phyloP scores from a whole-genome alignment of 2,797 vertebrate genomes.

The Anisognathus igniventris region DNA sequence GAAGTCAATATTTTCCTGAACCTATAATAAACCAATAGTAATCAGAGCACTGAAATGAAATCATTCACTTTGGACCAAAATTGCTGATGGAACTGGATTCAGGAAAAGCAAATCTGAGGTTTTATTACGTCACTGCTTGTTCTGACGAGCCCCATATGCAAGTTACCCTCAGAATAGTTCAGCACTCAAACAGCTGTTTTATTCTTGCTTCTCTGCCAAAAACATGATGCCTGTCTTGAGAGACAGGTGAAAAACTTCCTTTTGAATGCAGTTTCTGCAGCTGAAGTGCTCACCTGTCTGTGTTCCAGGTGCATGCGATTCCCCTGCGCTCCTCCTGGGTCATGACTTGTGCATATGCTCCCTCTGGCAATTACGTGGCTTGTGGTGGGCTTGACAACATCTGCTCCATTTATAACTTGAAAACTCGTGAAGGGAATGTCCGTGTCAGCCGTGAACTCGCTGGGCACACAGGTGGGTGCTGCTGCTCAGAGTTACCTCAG shows the following conservation, averaged over 20 bases:
- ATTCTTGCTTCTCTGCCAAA: neutral
- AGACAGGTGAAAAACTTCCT: neutral
- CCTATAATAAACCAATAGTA: neutral
- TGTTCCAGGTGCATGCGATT: slow-evolving; percentile 90
- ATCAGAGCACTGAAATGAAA: neutral
- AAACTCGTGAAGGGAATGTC: slow-evolving; percentile 97
- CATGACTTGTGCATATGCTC: slow-evolving; percentile 98
- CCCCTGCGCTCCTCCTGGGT: slow-evolving; percentile 98
- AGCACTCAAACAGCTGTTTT: neutral
- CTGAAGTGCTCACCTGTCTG: neutral
- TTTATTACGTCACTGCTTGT: neutral
- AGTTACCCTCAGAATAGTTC: neutral
- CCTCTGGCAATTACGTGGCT: slow-evolving; percentile 97
- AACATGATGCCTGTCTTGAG: neutral
- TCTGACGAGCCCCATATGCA: neutral
- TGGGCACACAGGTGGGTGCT: slow-evolving; percentile 90
- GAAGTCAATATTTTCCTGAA: slow-evolving; percentile 5
- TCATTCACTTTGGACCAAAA: neutral
- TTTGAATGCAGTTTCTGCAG: neutral
- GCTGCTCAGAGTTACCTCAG: neutral
- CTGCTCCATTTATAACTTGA: slow-evolving; percentile 99
- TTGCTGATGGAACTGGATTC: neutral
- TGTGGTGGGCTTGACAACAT: slow-evolving; percentile 98
- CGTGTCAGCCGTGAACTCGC: slow-evolving; percentile 96
- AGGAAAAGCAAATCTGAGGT: neutral